Percentiles rank a stretch among this genome's conserved stretches.
Conservation (phyloP, 2,888 invertebrate genomes). For the Cataglyphis cursor region DNA sequence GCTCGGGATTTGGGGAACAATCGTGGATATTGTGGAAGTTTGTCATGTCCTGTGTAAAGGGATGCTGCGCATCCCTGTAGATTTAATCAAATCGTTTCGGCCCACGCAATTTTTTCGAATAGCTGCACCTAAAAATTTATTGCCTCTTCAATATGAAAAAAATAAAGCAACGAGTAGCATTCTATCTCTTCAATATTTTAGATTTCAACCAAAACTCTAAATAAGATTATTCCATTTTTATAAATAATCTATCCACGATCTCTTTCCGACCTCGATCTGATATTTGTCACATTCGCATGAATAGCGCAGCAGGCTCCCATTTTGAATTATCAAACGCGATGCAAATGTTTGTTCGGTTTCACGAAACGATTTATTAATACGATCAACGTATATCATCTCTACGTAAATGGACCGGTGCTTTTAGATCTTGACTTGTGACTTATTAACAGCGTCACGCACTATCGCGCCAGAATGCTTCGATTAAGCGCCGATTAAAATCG, state of each 20-base stretch:
- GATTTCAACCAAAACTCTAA: neutral
- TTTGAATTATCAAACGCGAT: conserved; percentile 19
- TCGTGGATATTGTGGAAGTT: conserved; percentile 82
- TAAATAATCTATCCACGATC: conserved; percentile 1
- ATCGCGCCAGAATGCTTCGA: neutral
- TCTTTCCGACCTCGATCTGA: neutral
- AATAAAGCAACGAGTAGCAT: neutral
- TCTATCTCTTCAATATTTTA: neutral
- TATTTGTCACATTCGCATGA: neutral
- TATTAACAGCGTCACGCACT: conserved; percentile 3
- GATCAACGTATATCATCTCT: neutral
- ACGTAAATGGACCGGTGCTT: neutral
- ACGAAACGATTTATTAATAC: conserved; percentile 4
- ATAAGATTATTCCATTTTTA: neutral
- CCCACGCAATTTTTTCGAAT: conserved; percentile 7
- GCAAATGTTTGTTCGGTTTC: conserved; percentile 62
- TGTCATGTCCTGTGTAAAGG: conserved; percentile 60
- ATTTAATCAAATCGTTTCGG: conserved; percentile 13
- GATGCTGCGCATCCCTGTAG: neutral
- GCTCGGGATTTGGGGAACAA: conserved; percentile 66
- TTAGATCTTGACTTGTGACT: neutral
- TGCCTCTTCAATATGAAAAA: neutral
- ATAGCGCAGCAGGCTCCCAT: too few relatives aligned
- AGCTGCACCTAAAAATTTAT: neutral
- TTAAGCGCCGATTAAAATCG: neutral